Evolutionary conservation across 1,140 invertebrate species (phyloP), one percentile per base, ranked within the genome.

Genomic region (Ladona fulva): DNA sequence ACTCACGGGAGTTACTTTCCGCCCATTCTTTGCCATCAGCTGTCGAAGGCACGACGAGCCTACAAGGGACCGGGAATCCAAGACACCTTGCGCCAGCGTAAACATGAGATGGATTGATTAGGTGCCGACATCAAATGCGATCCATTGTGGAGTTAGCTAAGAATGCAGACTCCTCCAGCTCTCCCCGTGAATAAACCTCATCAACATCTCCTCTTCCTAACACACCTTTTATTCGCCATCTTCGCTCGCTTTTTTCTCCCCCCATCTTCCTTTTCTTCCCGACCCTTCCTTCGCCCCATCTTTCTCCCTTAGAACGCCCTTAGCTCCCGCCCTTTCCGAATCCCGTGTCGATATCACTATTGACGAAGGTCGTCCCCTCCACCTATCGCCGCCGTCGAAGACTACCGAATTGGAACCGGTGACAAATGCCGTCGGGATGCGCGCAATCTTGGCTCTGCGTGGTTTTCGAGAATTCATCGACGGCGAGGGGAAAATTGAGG

Each of bases 271-370:
- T 22, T 12, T 66, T 22, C 52, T 66, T 12, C n/a, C 52, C n/a
- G n/a, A n/a, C n/a, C n/a, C n/a, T n/a, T n/a, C 52, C 52, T 66
- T 6, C 52, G 3, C 52, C 14, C n/a, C 52, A 66, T 66, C 52
- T 16, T 66, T 66, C 44, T 11, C 44, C 44, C 44, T 11, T 19
- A 19, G 44, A 10, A 19, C 44, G 10, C 19, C 44, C 44, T 52
- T 10, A 11, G 44, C 19, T 52, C 52, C 52, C 52, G 52, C 52
- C 52, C 52, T 66, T 66, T 66, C n/a, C 52, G 3, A 22, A 66
- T 66, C n/a, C 52, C 12, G n/a, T 66, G 52, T 66, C 52, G 52
- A 66, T 66, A 66, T 66, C 52, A 66, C n/a, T 66, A 66, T 66
- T 66, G 52, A 66, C 52, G 52, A 66, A 66, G 52, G 52, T 6